phyloP scores from a whole-genome alignment of 1,140 invertebrate genomes.

The Ostrea edulis region DNA sequence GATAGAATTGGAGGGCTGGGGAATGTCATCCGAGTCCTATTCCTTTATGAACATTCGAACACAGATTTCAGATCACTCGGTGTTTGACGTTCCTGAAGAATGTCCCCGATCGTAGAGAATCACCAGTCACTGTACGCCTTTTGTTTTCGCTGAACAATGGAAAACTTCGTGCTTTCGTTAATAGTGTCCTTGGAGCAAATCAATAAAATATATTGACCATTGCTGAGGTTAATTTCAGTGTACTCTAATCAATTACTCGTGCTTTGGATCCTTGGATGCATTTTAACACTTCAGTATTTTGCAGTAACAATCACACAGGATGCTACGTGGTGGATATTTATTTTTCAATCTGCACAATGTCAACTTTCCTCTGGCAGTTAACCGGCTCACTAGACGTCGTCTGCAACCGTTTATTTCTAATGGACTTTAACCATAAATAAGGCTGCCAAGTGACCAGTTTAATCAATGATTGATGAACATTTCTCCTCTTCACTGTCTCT shows the following conservation, averaged over 20 bases:
- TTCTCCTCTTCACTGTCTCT: neutral
- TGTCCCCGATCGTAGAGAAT: neutral
- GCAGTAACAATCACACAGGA: neutral
- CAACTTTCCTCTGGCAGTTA: neutral
- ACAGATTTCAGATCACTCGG: neutral
- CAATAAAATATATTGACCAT: constrained; percentile 28
- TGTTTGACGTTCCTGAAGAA: neutral
- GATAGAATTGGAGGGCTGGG: neutral
- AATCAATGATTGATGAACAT: constrained; percentile 15
- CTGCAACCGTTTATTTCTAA: neutral
- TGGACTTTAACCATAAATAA: neutral
- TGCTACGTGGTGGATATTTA: neutral
- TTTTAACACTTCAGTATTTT: neutral
- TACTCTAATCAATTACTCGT: neutral
- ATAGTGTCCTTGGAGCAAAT: constrained; percentile 28
- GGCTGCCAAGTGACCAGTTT: constrained; percentile 5
- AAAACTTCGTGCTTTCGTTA: neutral
- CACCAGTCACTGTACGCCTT: neutral
- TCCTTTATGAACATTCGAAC: neutral
- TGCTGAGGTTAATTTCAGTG: neutral
- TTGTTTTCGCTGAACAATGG: neutral
- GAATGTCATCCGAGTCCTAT: neutral
- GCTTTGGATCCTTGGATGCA: neutral
- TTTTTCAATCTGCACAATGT: neutral
- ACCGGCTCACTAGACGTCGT: neutral